phyloP scores from a whole-genome alignment of 2,113 vertebrate genomes.

The Centropristis striata region DNA sequence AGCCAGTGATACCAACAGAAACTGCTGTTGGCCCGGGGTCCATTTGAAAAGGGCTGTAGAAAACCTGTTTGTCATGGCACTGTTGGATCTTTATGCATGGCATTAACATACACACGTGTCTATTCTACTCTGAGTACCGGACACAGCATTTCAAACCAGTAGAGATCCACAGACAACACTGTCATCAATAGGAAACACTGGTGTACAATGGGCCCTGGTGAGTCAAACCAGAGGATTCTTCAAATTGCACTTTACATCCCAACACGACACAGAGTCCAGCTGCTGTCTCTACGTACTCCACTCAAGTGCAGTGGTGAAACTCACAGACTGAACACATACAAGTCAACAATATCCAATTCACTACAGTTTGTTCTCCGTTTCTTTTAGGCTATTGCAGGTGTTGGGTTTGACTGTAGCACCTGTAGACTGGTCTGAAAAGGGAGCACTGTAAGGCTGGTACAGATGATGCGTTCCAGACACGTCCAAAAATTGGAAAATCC shows the following conservation, averaged over 20 bases:
- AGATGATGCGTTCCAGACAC: conserved; percentile 10
- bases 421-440: conserved; percentile 46
- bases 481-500: conserved; percentile 25
- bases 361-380: not conserved
- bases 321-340: conserved; percentile 1
- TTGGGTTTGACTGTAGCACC: conserved; percentile 76
- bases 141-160: conserved; percentile 24
- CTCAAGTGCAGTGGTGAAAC: conserved; percentile 37
- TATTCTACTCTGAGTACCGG: conserved; percentile 17
- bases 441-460: conserved; percentile 35
- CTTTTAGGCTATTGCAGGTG: conserved; percentile 21
- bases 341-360: conserved; percentile 11
- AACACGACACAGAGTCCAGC: conserved; percentile 2
- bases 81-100: conserved; percentile 30
- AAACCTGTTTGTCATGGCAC: conserved; percentile 47
- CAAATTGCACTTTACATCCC: conserved; percentile 61
- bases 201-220: not conserved
- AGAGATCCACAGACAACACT: conserved; percentile 34
- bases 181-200: conserved; percentile 47
- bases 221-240: conserved; percentile 14
- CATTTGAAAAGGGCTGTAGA: conserved; percentile 23
- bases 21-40: not conserved
- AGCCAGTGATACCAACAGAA: conserved; percentile 16
- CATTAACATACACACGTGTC: conserved; percentile 24
- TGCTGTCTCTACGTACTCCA: not conserved